A percentile compares a stretch with the other conserved stretches of the same genome.
Evolutionary conservation across 2,888 invertebrate genomes (phyloP).

Genomic region (Drosophila austrosaltans): DNA sequence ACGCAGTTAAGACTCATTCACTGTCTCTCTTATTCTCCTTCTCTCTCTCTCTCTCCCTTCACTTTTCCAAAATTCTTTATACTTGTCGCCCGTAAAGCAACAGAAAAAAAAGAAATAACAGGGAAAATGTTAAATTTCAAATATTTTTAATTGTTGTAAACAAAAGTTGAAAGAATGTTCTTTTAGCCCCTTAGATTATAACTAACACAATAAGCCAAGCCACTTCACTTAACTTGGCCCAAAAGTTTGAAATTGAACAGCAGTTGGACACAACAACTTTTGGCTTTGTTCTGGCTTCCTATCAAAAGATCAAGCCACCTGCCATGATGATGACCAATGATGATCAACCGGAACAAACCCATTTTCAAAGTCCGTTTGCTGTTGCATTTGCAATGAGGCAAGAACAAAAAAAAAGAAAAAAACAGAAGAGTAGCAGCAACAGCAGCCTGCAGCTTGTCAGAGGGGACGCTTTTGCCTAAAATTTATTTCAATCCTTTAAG

Average conservation of each 20-base stretch:
- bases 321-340: slow-evolving; percentile 36
- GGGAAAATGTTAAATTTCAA: not conserved
- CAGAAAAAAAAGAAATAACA: not conserved
- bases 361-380: slow-evolving; percentile 20
- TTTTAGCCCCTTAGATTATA: not conserved
- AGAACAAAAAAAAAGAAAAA: not conserved
- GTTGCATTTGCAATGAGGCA: slow-evolving; percentile 71
- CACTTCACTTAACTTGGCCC: not conserved
- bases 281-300: slow-evolving; percentile 30
- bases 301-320: slow-evolving; percentile 74
- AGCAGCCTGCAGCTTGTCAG: slow-evolving; percentile 53
- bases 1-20: slow-evolving; percentile 6
- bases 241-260: not conserved
- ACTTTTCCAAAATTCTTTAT: slow-evolving; percentile 3
- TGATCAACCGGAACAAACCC: slow-evolving; percentile 62
- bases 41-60: not conserved
- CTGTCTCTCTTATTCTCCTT: not conserved
- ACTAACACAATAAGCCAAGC: not conserved
- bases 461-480: slow-evolving; percentile 57
- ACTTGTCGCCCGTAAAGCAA: not conserved
- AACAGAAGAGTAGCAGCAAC: slow-evolving; percentile 21
- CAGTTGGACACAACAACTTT: not conserved
- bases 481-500: slow-evolving; percentile 80
- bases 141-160: slow-evolving; percentile 1
- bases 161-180: too few species aligned